Evolutionary conservation across 2,113 vertebrate genomes (phyloP), one percentile per base, ranked within the genome.

Genomic region (Cricetomys ansorgei): DNA sequence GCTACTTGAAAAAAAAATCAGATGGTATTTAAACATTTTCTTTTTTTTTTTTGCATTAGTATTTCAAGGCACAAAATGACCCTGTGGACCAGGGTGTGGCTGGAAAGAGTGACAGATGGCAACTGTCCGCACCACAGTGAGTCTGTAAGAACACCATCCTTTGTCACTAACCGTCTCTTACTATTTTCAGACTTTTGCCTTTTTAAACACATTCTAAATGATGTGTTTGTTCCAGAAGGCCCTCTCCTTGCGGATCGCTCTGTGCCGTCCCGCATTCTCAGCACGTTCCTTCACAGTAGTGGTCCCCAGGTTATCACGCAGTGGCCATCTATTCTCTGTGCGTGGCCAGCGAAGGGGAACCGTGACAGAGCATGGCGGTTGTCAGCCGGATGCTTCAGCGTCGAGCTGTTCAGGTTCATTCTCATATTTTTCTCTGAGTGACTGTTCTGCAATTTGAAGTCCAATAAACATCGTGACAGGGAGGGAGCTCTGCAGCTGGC

Each of bases 191-290:
- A 16, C 43, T 79, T 81, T 16, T 92, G 72, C 67, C 50, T 9
- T 73, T 95, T 57, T 45, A 85, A 76, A 88, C 75, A 69, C 40
- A 75, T 45, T 92, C 59, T 84, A 80, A 95, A n/a, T 80, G 67
- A 88, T 77, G 45, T 45, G 59, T 95, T 94, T 94, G 75, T 81
- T 94, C 79, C 45, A 92, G 92, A 96, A 96, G 93, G 45, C 48
- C 45, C 11, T 79, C 84, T 79, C 62, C 48, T 89, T 13, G 40
- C 76, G 40, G 95, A 92, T 93, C 57, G n/a, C 84, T 88, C 50
- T 89, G 40, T 59, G 65, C 79, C 73, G 37, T 55, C 88, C 86
- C 70, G 84, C 21, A n/a, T 84, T 92, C 85, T 37, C 4, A 69
- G 70, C 50, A 31, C 21, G 48, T 92, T 62, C 67, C 59, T 92